A percentile compares a stretch with the other conserved stretches of the same genome.
Evolutionary conservation across 2,888 invertebrate species (phyloP).

Genomic region (Eupeodes latifasciatus): DNA sequence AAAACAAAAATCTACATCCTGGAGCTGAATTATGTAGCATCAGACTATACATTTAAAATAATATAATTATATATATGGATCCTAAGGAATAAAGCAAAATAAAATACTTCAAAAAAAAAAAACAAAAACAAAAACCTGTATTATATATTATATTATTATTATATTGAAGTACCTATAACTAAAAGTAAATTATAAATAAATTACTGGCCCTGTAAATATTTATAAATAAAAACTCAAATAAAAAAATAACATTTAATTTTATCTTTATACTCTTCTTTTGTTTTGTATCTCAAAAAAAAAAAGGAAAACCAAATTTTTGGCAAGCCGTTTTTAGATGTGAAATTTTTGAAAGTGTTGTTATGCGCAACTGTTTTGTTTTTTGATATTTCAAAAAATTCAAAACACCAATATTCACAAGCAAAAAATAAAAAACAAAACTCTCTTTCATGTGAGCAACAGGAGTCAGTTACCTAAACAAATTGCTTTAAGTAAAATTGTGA

Average conservation of each 20-base stretch:
- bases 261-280: conserved; percentile 24
- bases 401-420: conserved; percentile 34
- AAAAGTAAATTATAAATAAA: conserved; percentile 77
- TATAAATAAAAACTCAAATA: conserved; percentile 71
- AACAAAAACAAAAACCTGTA: conserved; percentile 79
- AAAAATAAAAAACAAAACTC: conserved; percentile 13
- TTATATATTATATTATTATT: conserved; percentile 56
- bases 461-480: conserved; percentile 83
- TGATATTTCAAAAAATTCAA: conserved; percentile 37
- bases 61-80: conserved; percentile 59
- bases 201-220: conserved; percentile 77
- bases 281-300: conserved; percentile 66
- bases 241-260: conserved; percentile 46
- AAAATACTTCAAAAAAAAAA: conserved; percentile 57
- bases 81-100: conserved; percentile 56
- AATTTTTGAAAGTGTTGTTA: conserved; percentile 64
- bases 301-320: conserved; percentile 53
- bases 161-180: conserved; percentile 71
- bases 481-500: conserved; percentile 75
- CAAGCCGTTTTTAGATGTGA: conserved; percentile 68
- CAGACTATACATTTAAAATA: conserved; percentile 57
- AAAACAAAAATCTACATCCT: conserved; percentile 48
- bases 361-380: conserved; percentile 56
- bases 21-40: conserved; percentile 73
- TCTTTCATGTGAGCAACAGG: conserved; percentile 80